Percentiles rank a stretch among this genome's conserved stretches.
phyloP scores from a whole-genome alignment of 2,888 invertebrate species.

The Myathropa florea region DNA sequence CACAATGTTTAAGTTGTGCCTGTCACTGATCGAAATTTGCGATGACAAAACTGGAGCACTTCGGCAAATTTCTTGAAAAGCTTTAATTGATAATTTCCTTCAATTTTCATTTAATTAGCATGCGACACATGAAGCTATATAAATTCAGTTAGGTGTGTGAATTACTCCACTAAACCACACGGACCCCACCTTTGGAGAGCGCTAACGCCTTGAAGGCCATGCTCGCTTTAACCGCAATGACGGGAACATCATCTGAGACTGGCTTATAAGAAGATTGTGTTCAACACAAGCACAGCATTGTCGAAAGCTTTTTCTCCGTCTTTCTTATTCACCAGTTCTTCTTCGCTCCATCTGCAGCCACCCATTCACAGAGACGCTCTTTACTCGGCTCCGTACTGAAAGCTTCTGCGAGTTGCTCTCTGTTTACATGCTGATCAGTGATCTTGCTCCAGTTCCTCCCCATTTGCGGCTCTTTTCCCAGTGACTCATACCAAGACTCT shows the following conservation, averaged over 20 bases:
- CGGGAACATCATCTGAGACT: slow-evolving; percentile 64
- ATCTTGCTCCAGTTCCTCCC: slow-evolving; percentile 55
- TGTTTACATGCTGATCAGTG: slow-evolving; percentile 52
- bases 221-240: slow-evolving; percentile 62
- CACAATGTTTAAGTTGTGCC: not conserved
- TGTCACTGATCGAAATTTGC: not conserved
- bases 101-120: slow-evolving; percentile 24
- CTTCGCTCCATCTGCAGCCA: slow-evolving; percentile 1
- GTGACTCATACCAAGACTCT: slow-evolving; percentile 27
- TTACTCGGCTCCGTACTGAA: not conserved
- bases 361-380: slow-evolving; percentile 53
- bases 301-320: slow-evolving; percentile 35
- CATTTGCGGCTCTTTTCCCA: not conserved
- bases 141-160: slow-evolving; percentile 1
- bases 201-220: slow-evolving; percentile 68
- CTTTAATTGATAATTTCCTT: slow-evolving; percentile 47
- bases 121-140: slow-evolving; percentile 14
- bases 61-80: not conserved
- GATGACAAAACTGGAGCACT: not conserved
- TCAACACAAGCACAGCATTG: slow-evolving; percentile 7
- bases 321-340: slow-evolving; percentile 4
- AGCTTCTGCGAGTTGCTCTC: slow-evolving; percentile 50
- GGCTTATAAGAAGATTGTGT: slow-evolving; percentile 54
- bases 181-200: slow-evolving; percentile 57
- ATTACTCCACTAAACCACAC: slow-evolving; percentile 13